Conservation (phyloP, 2,113 vertebrate genomes). For the Telmatochromis sp. region DNA sequence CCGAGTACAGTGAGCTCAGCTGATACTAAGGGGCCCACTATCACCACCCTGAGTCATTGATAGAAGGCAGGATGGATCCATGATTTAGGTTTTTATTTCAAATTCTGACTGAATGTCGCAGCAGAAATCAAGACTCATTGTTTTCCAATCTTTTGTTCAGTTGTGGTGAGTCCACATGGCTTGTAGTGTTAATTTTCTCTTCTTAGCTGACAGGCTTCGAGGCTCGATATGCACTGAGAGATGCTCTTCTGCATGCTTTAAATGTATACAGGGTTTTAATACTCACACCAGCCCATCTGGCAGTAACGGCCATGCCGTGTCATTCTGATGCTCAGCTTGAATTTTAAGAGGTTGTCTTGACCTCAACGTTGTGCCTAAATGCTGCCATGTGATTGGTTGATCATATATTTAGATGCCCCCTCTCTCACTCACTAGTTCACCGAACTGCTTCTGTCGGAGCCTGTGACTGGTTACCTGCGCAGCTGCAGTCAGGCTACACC, state of each 20-base stretch:
- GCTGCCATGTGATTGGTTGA: neutral
- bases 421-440: slow-evolving; percentile 47
- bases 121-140: neutral
- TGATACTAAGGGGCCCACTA: neutral
- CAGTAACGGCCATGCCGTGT: neutral
- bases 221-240: neutral
- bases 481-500: slow-evolving; percentile 69
- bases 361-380: neutral
- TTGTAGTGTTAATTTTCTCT: neutral
- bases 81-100: neutral
- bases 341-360: neutral
- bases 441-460: slow-evolving; percentile 53
- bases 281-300: neutral
- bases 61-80: neutral
- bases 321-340: neutral
- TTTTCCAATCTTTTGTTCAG: neutral
- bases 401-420: neutral
- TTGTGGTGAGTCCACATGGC: neutral
- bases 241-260: neutral
- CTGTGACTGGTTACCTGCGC: slow-evolving; percentile 76
- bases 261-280: neutral
- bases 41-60: neutral
- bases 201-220: neutral
- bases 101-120: neutral
- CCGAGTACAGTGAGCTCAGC: neutral